These are phyloP conservation scores for Suncus etruscus DNA, from an alignment of 2,113 vertebrate genomes.

Conservation along the genomic window DNA sequence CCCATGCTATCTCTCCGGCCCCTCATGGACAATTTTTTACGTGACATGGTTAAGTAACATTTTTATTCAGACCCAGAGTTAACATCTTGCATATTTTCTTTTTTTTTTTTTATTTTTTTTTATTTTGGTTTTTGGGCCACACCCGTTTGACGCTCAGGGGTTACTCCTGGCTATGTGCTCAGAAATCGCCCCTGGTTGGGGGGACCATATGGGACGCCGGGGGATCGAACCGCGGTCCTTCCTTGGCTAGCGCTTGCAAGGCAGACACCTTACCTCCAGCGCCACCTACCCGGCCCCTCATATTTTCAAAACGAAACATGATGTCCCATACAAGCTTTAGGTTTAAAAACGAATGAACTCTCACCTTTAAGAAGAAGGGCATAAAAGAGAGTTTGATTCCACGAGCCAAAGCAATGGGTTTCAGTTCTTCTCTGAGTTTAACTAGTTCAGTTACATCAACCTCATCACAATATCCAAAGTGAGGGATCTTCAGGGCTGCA, in stretches of 20 bases:
- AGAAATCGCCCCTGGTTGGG: no score
- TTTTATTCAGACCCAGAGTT: not conserved
- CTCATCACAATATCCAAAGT: conserved; percentile 97
- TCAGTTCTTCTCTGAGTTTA: conserved; percentile 90
- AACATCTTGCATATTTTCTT: not conserved
- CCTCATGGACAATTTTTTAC: conserved; percentile 33
- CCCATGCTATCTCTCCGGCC: no score
- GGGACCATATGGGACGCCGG: no score
- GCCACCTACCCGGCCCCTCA: no score
- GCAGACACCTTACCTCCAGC: no score
- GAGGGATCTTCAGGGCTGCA: conserved; percentile 95
- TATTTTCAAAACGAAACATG: conserved; percentile 22
- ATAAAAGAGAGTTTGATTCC: conserved; percentile 95
- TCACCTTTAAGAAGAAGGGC: conserved; percentile 99
- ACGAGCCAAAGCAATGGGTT: conserved; percentile 84
- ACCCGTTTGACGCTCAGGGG: no score
- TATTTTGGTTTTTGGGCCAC: no score
- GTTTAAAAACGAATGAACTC: not conserved
- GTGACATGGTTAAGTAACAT: not conserved
- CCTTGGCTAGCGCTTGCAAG: no score
- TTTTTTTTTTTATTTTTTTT: not conserved
- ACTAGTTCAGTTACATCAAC: conserved; percentile 93
- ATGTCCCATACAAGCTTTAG: not conserved
- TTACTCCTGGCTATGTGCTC: no score
- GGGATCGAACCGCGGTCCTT: no score